Conservation (phyloP, 2,888 invertebrate genomes). For the Drosophila birchii region DNA sequence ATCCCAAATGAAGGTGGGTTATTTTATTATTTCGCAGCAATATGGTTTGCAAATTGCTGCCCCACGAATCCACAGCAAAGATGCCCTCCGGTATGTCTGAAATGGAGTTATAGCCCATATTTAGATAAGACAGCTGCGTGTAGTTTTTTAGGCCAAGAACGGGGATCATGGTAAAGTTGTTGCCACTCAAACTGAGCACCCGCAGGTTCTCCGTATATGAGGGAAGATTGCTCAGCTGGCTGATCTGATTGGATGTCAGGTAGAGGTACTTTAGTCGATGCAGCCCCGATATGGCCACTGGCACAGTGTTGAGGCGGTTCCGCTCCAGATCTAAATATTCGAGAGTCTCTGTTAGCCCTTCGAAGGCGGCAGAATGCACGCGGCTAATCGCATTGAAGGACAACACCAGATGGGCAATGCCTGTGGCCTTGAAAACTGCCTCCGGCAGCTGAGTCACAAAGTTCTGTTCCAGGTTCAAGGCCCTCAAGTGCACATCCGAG, state of each 20-base stretch:
- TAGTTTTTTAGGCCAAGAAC: conserved; percentile 89
- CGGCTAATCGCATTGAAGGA: conserved; percentile 90
- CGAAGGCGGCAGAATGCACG: conserved; percentile 90
- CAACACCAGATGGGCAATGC: conserved; percentile 91
- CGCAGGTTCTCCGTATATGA: conserved; percentile 87
- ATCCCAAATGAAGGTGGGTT: conserved; percentile 89
- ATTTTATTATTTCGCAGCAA: conserved; percentile 94
- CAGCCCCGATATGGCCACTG: conserved; percentile 89
- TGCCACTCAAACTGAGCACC: conserved; percentile 92
- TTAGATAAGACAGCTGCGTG: conserved; percentile 92
- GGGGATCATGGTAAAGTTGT: conserved; percentile 91
- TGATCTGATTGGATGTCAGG: conserved; percentile 91
- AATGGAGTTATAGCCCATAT: conserved; percentile 95
- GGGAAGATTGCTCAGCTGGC: conserved; percentile 87
- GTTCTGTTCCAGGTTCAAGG: conserved; percentile 93
- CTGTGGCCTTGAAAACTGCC: conserved; percentile 89
- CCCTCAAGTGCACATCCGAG: conserved; percentile 87
- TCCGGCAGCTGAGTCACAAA: conserved; percentile 89
- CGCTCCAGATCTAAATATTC: conserved; percentile 94
- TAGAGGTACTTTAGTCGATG: conserved; percentile 91
- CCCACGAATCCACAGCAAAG: conserved; percentile 89
- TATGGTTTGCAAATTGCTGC: conserved; percentile 91
- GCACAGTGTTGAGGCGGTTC: conserved; percentile 90
- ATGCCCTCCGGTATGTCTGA: conserved; percentile 91
- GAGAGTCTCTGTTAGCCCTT: conserved; percentile 89